phyloP scores from a whole-genome alignment of 2,113 vertebrate species.

The Macheiramphus alcinus region DNA sequence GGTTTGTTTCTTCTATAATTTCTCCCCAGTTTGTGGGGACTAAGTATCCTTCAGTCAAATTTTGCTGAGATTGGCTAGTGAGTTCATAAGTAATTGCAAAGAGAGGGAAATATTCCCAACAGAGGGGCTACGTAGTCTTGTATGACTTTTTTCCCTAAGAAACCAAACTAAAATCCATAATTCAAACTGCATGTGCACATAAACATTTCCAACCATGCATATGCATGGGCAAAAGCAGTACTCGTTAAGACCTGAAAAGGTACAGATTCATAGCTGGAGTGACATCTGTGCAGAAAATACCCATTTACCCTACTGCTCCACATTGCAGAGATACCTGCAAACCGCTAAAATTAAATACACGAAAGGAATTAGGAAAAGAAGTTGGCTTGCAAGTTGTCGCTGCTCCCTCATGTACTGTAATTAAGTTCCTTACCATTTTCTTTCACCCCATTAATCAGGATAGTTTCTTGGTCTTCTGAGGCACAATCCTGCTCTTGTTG shows the following conservation, averaged over 20 bases:
- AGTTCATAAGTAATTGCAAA: neutral
- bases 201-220: neutral
- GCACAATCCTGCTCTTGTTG: conserved; percentile 90
- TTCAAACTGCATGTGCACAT: neutral
- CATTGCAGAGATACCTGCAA: neutral
- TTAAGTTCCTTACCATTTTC: conserved; percentile 84
- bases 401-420: conserved; percentile 35
- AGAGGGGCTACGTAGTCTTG: neutral
- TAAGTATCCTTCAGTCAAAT: neutral
- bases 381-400: neutral
- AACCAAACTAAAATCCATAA: neutral
- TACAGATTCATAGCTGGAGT: neutral
- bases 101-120: neutral
- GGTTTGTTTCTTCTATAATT: neutral
- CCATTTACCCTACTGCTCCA: neutral
- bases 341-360: neutral
- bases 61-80: neutral
- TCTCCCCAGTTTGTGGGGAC: neutral
- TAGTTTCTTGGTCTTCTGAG: conserved; percentile 85
- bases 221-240: neutral
- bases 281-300: neutral
- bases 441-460: conserved; percentile 85
- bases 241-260: neutral
- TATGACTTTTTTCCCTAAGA: neutral
- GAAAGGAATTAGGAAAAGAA: conserved; percentile 8